Evolutionary conservation across 2,113 vertebrate genomes (phyloP), one percentile per base, ranked within the genome.

Genomic region (Embiotoca jacksoni): DNA sequence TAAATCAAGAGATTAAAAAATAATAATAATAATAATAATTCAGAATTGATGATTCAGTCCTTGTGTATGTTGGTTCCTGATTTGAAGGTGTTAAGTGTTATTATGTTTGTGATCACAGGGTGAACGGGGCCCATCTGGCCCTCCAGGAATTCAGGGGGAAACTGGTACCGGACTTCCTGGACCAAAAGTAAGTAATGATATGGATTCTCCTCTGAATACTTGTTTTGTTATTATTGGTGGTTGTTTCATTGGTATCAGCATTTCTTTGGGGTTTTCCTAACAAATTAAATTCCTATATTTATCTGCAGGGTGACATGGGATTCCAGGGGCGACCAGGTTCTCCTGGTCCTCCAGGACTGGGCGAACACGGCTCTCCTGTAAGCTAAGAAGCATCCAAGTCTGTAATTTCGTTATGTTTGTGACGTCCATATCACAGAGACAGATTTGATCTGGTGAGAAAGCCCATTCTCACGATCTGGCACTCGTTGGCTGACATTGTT

Each of bases 151-250:
- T 78, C 95, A 95, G 87, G 97, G 96, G 60, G 96, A 97, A 85
- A 95, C 91, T 81, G 97, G 96, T 69, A 89, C 96, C 80, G 97
- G 97, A 88, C 89, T 96, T 65, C 93, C 95, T 73, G 97, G 97
- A 56, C 88, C 95, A 86, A 98, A 98, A 92, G 97, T 96, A 93
- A 76, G 78, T 78, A 0, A 4, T 69, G 2, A 46, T 54, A 9
- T 54, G 1, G 2, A 70, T 50, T 10, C 15, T 44, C 3, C 32
- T 82, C 16, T 55, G 3, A 23, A 52, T 4, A 33, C 6, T 35
- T 23, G 2, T 47, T n/a, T 1, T 39, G 23, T 44, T 9, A 33
- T 61, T 23, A 35, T 58, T 14, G 56, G 32, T 56, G 13, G 62
- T 65, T 14, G 23, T 23, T 50, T 33, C 6, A 11, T 44, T 53